Evolutionary conservation across 2,888 invertebrate genomes (phyloP).

Genomic region (Cactoblastis cactorum): DNA sequence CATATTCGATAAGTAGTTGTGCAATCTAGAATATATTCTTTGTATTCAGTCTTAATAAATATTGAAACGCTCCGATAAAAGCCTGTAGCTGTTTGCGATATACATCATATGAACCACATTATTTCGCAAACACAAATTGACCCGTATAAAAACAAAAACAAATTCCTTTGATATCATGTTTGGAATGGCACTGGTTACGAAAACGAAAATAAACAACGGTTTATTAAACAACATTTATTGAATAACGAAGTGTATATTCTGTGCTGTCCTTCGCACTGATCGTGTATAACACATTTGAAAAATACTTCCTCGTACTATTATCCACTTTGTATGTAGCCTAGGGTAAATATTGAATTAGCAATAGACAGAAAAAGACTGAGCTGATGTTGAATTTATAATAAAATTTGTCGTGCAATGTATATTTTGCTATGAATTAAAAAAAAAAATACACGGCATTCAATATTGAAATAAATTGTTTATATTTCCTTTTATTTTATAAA

Average conservation of each 20-base stretch:
- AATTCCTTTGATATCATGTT: slow-evolving; percentile 38
- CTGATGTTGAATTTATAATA: too few relatives aligned
- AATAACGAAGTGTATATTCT: slow-evolving; percentile 13
- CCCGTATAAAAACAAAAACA: slow-evolving; percentile 44
- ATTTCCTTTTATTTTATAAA: too few relatives aligned
- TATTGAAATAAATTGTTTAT: too few relatives aligned
- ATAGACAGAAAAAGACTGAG: too few relatives aligned
- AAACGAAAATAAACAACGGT: slow-evolving; percentile 20
- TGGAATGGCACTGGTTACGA: slow-evolving; percentile 14
- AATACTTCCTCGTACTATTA: slow-evolving; percentile 10
- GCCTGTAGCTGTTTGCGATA: slow-evolving; percentile 15
- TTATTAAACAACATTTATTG: slow-evolving; percentile 19
- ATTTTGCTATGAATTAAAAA: too few relatives aligned
- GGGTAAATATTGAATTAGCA: too few relatives aligned
- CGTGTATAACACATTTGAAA: neutral
- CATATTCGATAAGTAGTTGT: too few relatives aligned
- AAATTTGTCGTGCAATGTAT: too few relatives aligned
- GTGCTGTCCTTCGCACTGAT: slow-evolving; percentile 6
- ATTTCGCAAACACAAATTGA: slow-evolving; percentile 43
- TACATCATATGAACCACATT: slow-evolving; percentile 40
- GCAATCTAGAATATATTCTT: too few relatives aligned
- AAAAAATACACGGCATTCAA: too few relatives aligned
- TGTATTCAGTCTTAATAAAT: too few relatives aligned
- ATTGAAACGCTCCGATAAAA: neutral
- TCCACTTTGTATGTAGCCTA: neutral